Conservation (phyloP, 2,797 vertebrate species). For the Falco rusticolus region DNA sequence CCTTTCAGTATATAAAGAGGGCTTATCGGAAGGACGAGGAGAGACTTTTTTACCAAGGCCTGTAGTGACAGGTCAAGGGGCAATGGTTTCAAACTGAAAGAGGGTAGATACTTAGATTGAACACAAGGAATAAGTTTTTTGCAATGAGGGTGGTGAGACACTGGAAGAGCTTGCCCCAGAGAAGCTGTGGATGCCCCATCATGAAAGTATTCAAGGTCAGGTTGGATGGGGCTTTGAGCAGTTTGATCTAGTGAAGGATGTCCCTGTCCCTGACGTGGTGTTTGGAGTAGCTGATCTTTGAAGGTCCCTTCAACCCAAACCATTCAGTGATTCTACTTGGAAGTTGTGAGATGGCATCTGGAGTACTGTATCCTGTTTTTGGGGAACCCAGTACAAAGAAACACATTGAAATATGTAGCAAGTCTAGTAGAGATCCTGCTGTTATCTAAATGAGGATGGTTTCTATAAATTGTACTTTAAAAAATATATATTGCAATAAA, state of each 20-base stretch:
- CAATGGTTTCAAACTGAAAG: neutral
- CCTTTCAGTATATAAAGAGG: too few species aligned
- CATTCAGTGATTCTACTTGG: neutral
- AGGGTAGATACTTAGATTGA: neutral
- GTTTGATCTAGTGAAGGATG: neutral
- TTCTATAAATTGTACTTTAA: neutral
- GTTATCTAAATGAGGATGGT: neutral
- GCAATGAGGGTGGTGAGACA: fast-evolving
- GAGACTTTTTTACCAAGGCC: too few species aligned
- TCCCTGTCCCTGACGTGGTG: neutral
- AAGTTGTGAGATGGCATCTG: neutral
- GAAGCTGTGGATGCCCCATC: neutral
- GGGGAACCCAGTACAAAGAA: neutral
- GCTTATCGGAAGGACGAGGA: too few species aligned
- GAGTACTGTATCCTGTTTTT: neutral
- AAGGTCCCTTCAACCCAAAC: neutral
- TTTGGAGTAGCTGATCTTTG: neutral
- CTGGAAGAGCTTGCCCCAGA: neutral
- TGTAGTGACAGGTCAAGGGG: neutral
- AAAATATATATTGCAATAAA: neutral
- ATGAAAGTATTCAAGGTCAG: neutral
- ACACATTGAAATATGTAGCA: neutral
- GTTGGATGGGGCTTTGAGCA: neutral
- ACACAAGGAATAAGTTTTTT: neutral
- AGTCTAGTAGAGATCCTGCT: neutral